Evolutionary conservation across 2,888 invertebrate genomes (phyloP), one percentile per base, ranked within the genome.

Genomic region (Sisyra terminalis): DNA sequence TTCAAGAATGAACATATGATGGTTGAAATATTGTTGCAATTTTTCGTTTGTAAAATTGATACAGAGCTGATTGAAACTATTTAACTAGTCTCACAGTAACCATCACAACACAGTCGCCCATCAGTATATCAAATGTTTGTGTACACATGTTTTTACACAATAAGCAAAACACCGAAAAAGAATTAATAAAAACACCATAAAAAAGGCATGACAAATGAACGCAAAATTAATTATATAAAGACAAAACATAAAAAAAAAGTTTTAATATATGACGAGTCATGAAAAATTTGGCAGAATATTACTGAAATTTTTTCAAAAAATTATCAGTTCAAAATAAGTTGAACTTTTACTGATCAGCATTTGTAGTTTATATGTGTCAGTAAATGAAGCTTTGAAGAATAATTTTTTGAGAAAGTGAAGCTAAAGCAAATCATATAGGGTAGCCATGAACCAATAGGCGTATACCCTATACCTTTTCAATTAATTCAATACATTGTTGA

Each of bases 11-110:
- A 92, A 92, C 90, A 92, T 90, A 72, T 87, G 80, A 65, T 92
- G 89, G 67, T 92, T 92, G 79, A 90, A 92, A 73, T 86, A 92
- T 63, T 92, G 92, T 68, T 92, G 90, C 55, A 92, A 75, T 66
- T 87, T 85, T 71, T 92, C 90, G 66, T 92, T 92, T 58, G 88
- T 87, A 74, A 88, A 92, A 74, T 92, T 92, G 76, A 92, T 88
- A 74, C 90, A 90, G 61, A 92, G 75, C 67, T 92, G 90, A 70
- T 92, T 89, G 74, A 90, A 90, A 61, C 87, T 81, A 72, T 92
- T 92, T 72, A 74, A 81, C 89, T 89, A 75, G 50, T 58, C n/a
- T 38, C 14, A 35, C 14, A 7, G 13, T 34, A 4, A 32, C 32
- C 11, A 9, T 16, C 18, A 37, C 37, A 37, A 16, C 30, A 32